Percentiles rank a stretch among this genome's conserved stretches.
Conservation (phyloP, 2,797 vertebrate genomes). For the Enteromius treurensis region DNA sequence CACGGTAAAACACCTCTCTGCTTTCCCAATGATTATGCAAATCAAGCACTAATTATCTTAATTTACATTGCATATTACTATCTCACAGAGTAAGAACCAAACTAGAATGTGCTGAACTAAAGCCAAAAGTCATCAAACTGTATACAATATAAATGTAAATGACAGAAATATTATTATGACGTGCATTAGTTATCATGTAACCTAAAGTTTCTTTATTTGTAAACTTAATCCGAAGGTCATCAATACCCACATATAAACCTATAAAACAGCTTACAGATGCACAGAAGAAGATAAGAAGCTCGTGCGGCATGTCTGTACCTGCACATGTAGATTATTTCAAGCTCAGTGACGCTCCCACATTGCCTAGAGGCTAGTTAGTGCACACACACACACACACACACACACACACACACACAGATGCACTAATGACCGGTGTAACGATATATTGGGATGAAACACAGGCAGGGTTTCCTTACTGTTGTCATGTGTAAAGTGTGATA, state of each 20-base stretch:
- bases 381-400: no score
- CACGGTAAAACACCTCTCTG: constrained; percentile 80
- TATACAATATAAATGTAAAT: background rate
- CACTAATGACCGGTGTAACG: constrained; percentile 35
- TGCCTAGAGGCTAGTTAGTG: constrained; percentile 30
- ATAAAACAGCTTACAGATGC: constrained; percentile 23
- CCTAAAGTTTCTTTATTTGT: background rate
- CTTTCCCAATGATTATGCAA: background rate
- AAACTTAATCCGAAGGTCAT: constrained; percentile 9
- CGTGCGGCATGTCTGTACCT: constrained; percentile 18
- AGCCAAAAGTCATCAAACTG: background rate
- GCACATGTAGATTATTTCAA: constrained; percentile 17
- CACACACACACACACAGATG: background rate
- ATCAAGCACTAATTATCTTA: background rate
- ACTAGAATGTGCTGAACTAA: background rate
- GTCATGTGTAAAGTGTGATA: constrained; percentile 75
- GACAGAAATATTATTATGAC: background rate
- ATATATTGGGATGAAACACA: constrained; percentile 64
- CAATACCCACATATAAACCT: background rate
- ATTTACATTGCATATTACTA: background rate
- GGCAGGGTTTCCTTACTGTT: constrained; percentile 78
- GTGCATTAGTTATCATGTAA: background rate
- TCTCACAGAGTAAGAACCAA: background rate
- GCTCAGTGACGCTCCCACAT: constrained; percentile 19
- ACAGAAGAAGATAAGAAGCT: constrained; percentile 5